Base-by-base conservation (phyloP, 1,140 invertebrate genomes). In the Drosophila nebulosa region DNA sequence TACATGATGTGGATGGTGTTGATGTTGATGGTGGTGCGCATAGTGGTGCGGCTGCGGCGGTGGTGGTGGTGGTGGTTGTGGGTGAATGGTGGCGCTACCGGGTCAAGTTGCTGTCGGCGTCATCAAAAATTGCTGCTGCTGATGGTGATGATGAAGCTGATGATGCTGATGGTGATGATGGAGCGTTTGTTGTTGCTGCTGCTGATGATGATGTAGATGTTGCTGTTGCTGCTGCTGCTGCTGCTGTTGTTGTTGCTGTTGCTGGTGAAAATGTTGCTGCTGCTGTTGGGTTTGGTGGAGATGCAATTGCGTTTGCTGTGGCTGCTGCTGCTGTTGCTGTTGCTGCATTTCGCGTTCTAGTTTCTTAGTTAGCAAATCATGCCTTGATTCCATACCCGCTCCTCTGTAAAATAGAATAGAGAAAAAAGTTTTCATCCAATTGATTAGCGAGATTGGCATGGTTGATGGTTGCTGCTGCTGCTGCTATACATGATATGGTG, bases 331-430 rank as follows among this genome's bases (percentile, higher is more conserved):
- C n/a, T 88, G 86, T 24, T 80, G 85, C 39, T 89, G 81, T 21
- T 79, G 83, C 24, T 88, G 89, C 84, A 90, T 75, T 55, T 91
- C 90, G 21, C 86, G 83, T 70, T 91, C 90, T 77, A 85, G 60
- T 77, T 91, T 91, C 65, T 91, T 91, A 90, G 85, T 84, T 63
- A 91, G 77, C 84, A 90, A 76, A 86, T 91, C 90, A 90, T 91
- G 90, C 89, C 90, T 86, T 91, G 90, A 90, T 89, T 91, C 90
- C 90, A 91, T 91, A 90, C 89, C 90, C 89, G 90, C 90, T 91
- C 90, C 90, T 90, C 90, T 91, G 85, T 10, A 57, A 80, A 76
- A 53, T 66, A 84, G 65, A 46, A 42, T 76, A 61, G 27, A 9
- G 2, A 51, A 50, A 4, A 51, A 50, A 70, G 4, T 36, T 16